Conservation (phyloP, 1,140 invertebrate species). For the Zaprionus ornatus region DNA sequence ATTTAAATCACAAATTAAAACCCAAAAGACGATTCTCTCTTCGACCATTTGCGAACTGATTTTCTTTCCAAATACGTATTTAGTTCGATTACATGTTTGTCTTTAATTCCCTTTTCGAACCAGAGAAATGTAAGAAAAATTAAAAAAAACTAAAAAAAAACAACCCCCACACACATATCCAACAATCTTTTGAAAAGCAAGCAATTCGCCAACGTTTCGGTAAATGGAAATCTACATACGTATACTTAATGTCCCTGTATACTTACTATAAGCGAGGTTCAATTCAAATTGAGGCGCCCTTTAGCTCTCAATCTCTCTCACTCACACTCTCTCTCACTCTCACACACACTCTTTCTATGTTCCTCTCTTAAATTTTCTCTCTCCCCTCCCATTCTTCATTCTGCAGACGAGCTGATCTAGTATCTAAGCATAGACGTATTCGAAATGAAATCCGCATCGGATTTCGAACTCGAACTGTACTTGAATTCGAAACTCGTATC, state of each 20-base stretch:
- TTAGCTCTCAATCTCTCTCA: constrained; percentile 2
- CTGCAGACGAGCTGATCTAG: constrained; percentile 1
- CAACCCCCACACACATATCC: constrained; percentile 52
- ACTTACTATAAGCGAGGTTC: background rate
- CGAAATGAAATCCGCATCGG: background rate
- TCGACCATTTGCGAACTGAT: background rate
- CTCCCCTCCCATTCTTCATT: background rate
- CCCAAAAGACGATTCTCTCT: background rate
- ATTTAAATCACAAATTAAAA: background rate
- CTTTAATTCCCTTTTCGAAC: constrained; percentile 4
- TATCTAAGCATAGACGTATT: background rate
- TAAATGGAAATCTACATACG: background rate
- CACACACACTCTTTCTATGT: constrained; percentile 7
- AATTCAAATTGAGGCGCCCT: background rate
- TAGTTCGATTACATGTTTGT: background rate
- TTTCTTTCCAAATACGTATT: background rate
- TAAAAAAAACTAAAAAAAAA: constrained; percentile 1
- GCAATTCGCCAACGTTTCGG: constrained; percentile 19
- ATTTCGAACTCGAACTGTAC: constrained; percentile 7
- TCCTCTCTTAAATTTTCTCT: background rate
- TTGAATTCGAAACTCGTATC: background rate
- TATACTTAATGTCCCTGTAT: constrained; percentile 8
- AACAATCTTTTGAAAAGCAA: constrained; percentile 34
- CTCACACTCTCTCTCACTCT: constrained; percentile 6
- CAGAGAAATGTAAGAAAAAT: constrained; percentile 7